Evolutionary conservation across 2,888 invertebrate species (phyloP), one percentile per base, ranked within the genome.

Genomic region (Tetropium fuscum): DNA sequence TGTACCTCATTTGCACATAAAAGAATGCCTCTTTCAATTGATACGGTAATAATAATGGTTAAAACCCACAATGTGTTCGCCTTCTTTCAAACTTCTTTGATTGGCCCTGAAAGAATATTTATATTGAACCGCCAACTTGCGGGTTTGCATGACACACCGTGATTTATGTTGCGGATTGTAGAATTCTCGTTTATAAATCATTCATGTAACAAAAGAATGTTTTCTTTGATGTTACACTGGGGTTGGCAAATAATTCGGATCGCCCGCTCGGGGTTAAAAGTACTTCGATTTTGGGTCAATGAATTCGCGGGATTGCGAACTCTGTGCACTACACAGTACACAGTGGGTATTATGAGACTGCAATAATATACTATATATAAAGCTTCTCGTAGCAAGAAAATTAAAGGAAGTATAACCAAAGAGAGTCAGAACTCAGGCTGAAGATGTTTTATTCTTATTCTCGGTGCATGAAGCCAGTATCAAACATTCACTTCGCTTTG

Each of bases 81-180:
- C 47, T 64, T 56, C 53, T 60, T 64, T 59, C 58, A 34, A 49
- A 58, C 49, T 58, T 38, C 41, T 53, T 58, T 58, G 57, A 62
- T 62, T 60, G 60, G 57, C 64, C 54, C 56, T 47, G 40, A 49
- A 53, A 25, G 51, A 45, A 60, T 63, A 55, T 63, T 60, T 60
- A 55, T 48, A 60, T 63, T 60, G 55, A 58, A 55, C 47, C 40
- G 20, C 27, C 19, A 25, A 51, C 27, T 45, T 49, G 49, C 43
- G 19, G 36, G 56, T 63, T 58, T 59, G 58, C 68, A 69, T 68
- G 64, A 66, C 67, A 60, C 53, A 59, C 58, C 51, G 51, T 70
- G 70, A 70, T 70, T 70, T 65, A 70, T 70, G 68, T 58, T 63
- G 58, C 63, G 53, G 63, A 57, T n/a, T 56, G 64, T 53, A 60